Conservation (phyloP, 2,797 vertebrate genomes). For the Rhinella marina region DNA sequence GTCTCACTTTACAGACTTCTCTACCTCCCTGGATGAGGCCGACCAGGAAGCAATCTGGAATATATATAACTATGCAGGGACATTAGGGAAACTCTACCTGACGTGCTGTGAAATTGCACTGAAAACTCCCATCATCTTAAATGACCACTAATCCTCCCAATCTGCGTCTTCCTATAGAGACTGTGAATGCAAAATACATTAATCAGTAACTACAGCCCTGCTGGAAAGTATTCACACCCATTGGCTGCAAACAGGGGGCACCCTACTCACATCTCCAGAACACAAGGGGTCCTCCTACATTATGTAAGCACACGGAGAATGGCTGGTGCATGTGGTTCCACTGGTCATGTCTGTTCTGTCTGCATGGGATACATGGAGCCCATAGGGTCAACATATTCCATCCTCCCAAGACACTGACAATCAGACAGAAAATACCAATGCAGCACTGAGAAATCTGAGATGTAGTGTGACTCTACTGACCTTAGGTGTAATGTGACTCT, state of each 20-base stretch:
- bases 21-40: slow-evolving; percentile 16
- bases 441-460: no score
- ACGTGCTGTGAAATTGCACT: not conserved
- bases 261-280: not conserved
- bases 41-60: slow-evolving; percentile 38
- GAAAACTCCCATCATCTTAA: slow-evolving; percentile 20
- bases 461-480: no score
- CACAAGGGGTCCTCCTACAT: not conserved
- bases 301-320: no score
- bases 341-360: no score
- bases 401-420: no score
- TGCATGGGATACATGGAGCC: no score
- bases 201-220: not conserved
- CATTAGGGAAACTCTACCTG: slow-evolving; percentile 14
- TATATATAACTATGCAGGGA: slow-evolving; percentile 2
- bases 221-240: not conserved
- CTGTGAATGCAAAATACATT: not conserved
- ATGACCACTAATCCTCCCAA: slow-evolving; percentile 8
- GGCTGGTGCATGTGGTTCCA: no score
- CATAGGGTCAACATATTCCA: no score
- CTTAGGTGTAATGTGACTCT: no score
- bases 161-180: not conserved
- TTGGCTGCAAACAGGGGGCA: not conserved
- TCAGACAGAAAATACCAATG: no score
- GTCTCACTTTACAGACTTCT: slow-evolving; percentile 34